Evolutionary conservation across 2,113 vertebrate species (phyloP), one percentile per base, ranked within the genome.

Genomic region (Chaenogobius annularis): DNA sequence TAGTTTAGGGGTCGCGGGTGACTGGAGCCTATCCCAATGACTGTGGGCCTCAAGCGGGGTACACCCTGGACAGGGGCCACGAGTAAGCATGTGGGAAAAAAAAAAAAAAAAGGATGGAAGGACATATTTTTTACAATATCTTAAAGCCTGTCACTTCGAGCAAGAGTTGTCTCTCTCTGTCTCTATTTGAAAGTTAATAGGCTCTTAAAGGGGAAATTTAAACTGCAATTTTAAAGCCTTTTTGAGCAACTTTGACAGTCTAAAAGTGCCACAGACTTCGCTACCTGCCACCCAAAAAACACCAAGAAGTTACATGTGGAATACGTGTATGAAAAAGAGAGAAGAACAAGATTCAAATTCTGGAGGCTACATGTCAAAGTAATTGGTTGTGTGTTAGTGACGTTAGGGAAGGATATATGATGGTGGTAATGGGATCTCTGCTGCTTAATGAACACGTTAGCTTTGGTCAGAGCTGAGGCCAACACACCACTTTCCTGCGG

Each of bases 401-500:
- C 90, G 50, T 19, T n/a, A 19, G 91, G 86, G 59, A 72, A 80
- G 81, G 81, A 80, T 87, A 85, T 78, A 85, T n/a, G 85, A 89
- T 83, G 80, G 85, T 75, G 72, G 86, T 88, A 87, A 92, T 90
- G 83, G 85, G 82, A 88, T 88, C 82, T 85, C 86, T 88, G 87
- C 88, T 89, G 87, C 84, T 89, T 90, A 92, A 92, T 93, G 92
- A 92, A 90, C 87, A 90, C 87, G 88, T 91, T 88, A 86, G 84
- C 83, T 81, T 89, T 83, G 89, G 83, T 87, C 73, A 78, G 74
- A 73, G 74, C 74, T 79, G 80, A 81, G 72, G 79, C 52, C 83
- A 80, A 74, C 75, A 86, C 80, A 81, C 85, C 83, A 76, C 62
- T 55, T 69, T 77, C 71, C 47, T 58, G 44, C 15, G 31, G 72